phyloP scores from a whole-genome alignment of 30 jellyfish, hydroid and myxozoan genomes.

The Calvadosia cruxmelitensis region DNA sequence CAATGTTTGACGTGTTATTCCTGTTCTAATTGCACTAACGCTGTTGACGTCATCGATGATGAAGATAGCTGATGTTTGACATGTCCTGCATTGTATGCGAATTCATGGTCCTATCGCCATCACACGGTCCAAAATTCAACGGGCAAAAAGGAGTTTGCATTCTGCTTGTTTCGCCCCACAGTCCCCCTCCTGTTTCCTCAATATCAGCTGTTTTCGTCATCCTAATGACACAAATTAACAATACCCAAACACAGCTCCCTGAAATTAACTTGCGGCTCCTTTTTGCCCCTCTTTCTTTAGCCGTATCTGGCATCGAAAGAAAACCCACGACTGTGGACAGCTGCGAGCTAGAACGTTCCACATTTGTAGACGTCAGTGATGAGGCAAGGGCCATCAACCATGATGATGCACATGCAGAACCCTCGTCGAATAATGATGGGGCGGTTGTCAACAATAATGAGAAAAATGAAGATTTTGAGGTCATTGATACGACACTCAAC shows the following conservation, averaged over 20 bases:
- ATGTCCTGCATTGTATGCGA: too few species aligned
- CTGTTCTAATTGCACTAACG: too few species aligned
- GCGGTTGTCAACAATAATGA: conserved; percentile 78
- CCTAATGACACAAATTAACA: neutral
- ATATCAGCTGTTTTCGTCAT: conserved; percentile 2
- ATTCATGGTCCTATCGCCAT: too few species aligned
- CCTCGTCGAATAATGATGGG: conserved; percentile 11
- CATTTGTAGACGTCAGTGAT: conserved; percentile 79
- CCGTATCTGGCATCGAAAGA: neutral
- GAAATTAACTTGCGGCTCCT: neutral
- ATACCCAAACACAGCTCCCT: neutral
- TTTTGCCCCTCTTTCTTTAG: neutral
- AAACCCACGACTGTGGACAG: neutral
- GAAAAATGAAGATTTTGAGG: conserved; percentile 89
- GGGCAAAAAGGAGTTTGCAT: conserved; percentile 2
- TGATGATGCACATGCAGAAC: conserved; percentile 30
- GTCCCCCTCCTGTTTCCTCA: too few species aligned
- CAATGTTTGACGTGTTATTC: too few species aligned
- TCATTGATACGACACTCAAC: conserved; percentile 59
- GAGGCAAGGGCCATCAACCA: conserved; percentile 76
- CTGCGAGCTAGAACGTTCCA: conserved; percentile 67
- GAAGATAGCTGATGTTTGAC: conserved; percentile 1
- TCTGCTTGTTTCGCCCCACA: neutral
- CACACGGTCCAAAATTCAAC: neutral
- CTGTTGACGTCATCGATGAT: too few species aligned